These are phyloP conservation scores for Lasioglossum baleicum DNA, from an alignment of 1,140 invertebrate genomes.

Conservation along the genomic window DNA sequence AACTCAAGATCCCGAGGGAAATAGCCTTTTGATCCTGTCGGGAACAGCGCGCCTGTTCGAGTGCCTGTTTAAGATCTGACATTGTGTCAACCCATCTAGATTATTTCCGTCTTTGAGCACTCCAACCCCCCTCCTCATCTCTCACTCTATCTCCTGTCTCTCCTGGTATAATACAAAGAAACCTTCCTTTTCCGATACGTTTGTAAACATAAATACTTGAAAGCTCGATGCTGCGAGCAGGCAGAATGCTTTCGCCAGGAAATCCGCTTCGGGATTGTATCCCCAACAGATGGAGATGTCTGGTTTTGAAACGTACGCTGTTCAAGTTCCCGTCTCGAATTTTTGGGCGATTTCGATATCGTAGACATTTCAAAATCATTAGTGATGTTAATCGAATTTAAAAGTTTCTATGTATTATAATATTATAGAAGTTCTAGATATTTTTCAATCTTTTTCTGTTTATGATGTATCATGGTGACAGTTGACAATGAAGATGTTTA, in stretches of 20 bases:
- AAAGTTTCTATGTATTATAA: too few relatives aligned
- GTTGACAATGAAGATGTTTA: too few relatives aligned
- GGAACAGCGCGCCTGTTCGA: conserved; percentile 11
- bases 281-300: neutral
- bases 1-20: conserved; percentile 21
- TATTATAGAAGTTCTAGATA: too few relatives aligned
- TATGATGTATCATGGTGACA: too few relatives aligned
- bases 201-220: conserved; percentile 16
- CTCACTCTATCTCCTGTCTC: too few relatives aligned
- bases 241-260: neutral
- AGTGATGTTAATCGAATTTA: too few relatives aligned
- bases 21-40: conserved; percentile 43
- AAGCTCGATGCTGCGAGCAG: neutral
- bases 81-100: conserved; percentile 3
- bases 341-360: neutral
- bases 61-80: conserved; percentile 25
- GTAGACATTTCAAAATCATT: too few relatives aligned
- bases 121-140: neutral
- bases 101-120: conserved; percentile 24
- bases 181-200: neutral
- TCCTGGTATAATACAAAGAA: neutral
- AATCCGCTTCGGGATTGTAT: neutral
- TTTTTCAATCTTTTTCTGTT: too few relatives aligned
- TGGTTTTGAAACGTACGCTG: neutral
- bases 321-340: neutral